These are phyloP conservation scores for Romanogobio albipinnatus DNA, from an alignment of 2,113 vertebrate genomes.

Conservation along the genomic window DNA sequence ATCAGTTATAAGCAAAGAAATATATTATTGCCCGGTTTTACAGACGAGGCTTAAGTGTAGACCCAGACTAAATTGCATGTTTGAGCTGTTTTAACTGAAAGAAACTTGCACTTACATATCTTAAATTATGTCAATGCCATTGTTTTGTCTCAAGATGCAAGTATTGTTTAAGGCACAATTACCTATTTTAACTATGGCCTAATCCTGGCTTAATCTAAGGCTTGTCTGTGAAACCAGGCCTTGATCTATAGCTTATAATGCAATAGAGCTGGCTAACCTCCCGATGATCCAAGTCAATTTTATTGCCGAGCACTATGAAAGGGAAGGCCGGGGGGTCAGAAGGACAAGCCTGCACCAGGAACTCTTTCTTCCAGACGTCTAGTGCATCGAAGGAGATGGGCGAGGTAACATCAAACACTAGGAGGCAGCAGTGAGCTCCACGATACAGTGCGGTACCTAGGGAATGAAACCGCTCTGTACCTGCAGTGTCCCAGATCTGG, in stretches of 20 bases:
- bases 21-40: background rate
- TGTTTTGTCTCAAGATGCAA: no score
- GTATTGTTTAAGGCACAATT: no score
- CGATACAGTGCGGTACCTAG: conserved; percentile 65
- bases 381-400: conserved; percentile 63
- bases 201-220: no score
- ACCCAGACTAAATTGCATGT: no score
- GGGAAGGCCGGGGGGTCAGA: conserved; percentile 61
- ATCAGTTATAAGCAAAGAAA: background rate
- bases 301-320: conserved; percentile 72
- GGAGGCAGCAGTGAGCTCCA: conserved; percentile 67
- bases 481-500: conserved; percentile 72
- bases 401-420: conserved; percentile 72
- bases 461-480: conserved; percentile 72
- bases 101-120: no score
- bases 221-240: no score
- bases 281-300: conserved; percentile 65
- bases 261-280: conserved; percentile 58
- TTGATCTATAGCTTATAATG: background rate
- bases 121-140: no score
- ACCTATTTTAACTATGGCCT: no score
- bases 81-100: no score
- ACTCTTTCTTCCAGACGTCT: conserved; percentile 68
- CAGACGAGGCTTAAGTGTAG: no score
- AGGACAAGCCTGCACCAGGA: conserved; percentile 65